A percentile compares a stretch with the other conserved stretches of the same genome.
phyloP scores from a whole-genome alignment of 1,140 invertebrate species.

The Sesamia nonagrioides region DNA sequence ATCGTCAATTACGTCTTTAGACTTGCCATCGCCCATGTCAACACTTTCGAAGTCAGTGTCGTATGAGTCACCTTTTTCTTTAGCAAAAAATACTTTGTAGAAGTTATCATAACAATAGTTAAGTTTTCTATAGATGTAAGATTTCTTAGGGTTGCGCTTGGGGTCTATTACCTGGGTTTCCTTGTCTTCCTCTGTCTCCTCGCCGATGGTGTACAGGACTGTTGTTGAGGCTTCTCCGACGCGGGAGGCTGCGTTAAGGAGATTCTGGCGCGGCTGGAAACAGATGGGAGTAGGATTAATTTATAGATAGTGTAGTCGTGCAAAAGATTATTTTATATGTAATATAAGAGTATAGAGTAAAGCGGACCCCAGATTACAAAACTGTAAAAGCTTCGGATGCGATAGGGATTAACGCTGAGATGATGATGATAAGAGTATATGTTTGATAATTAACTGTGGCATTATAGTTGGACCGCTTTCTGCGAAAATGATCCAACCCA shows the following conservation, averaged over 20 bases:
- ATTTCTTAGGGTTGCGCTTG: slow-evolving; percentile 70
- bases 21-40: slow-evolving; percentile 8
- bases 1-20: slow-evolving; percentile 73
- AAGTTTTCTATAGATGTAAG: slow-evolving; percentile 81
- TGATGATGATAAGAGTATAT: too few species aligned
- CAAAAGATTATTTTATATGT: too few species aligned
- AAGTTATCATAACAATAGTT: slow-evolving; percentile 86
- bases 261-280: slow-evolving; percentile 94
- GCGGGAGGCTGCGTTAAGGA: slow-evolving; percentile 97
- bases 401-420: too few species aligned
- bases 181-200: slow-evolving; percentile 93
- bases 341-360: too few species aligned
- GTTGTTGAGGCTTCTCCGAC: slow-evolving; percentile 98
- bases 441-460: too few species aligned
- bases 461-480: too few species aligned
- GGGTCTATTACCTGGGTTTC: slow-evolving; percentile 89
- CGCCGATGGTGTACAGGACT: slow-evolving; percentile 98
- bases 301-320: background rate
- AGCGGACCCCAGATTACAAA: too few species aligned
- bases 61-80: slow-evolving; percentile 57
- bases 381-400: too few species aligned
- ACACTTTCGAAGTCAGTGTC: slow-evolving; percentile 33
- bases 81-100: slow-evolving; percentile 82
- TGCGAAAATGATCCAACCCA: too few species aligned
- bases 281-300: slow-evolving; percentile 14